Evolutionary conservation across 2,113 vertebrate genomes (phyloP).

Genomic region (Erinaceus europaeus): DNA sequence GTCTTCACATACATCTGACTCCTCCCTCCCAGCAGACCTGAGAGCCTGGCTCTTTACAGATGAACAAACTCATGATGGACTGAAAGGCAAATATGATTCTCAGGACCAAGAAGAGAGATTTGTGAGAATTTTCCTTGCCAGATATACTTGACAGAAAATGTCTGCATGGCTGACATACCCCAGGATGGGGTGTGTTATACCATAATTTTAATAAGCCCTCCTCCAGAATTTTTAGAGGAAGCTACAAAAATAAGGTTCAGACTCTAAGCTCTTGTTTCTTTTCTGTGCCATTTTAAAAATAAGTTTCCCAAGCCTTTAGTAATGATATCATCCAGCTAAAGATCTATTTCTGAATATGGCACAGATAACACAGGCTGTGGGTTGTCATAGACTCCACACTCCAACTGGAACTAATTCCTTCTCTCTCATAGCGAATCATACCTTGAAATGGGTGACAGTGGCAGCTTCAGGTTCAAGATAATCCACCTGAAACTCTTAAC

Average conservation of each 20-base stretch:
- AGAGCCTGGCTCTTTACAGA: neutral
- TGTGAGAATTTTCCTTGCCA: neutral
- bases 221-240: constrained; percentile 17
- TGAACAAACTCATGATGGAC: neutral
- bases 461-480: constrained; percentile 7
- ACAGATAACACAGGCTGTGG: constrained; percentile 11
- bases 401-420: constrained; percentile 39
- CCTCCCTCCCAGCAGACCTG: neutral
- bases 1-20: neutral
- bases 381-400: neutral
- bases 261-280: constrained; percentile 16
- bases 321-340: constrained; percentile 35
- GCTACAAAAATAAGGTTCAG: neutral
- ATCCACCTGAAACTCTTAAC: neutral
- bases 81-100: neutral
- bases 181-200: neutral
- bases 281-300: constrained; percentile 19
- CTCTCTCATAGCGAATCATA: neutral
- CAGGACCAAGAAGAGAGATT: neutral
- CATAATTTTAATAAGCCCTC: neutral
- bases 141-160: neutral
- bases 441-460: neutral
- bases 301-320: constrained; percentile 14
- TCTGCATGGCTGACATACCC: neutral
- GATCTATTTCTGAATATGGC: constrained; percentile 51